Conservation (phyloP, 2,113 vertebrate species). For the Monarcha castaneiventris region DNA sequence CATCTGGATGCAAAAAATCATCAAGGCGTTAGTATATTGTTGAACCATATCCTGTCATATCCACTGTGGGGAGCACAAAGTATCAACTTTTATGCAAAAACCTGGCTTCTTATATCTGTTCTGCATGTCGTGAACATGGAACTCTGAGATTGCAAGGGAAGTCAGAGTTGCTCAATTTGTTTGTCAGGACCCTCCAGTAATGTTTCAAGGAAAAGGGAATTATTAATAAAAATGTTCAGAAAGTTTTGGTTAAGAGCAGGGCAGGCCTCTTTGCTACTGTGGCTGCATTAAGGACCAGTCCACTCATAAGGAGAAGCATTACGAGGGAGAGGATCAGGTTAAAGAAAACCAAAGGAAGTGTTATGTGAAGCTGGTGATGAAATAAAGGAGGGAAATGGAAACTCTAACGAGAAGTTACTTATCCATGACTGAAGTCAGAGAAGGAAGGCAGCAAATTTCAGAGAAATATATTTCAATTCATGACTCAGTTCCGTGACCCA, state of each 20-base stretch:
- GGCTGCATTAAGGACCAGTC: not conserved
- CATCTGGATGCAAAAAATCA: constrained; percentile 7
- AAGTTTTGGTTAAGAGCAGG: not conserved
- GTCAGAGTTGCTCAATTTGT: not conserved
- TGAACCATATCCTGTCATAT: not conserved
- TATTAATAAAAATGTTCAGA: not conserved
- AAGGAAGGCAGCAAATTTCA: not conserved
- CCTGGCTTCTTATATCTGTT: not conserved
- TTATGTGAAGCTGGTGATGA: not conserved
- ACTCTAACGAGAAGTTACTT: not conserved
- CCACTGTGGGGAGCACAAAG: not conserved
- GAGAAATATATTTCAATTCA: not conserved
- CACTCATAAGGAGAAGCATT: not conserved
- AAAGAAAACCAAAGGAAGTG: not conserved
- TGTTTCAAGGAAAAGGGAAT: not conserved
- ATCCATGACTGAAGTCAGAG: not conserved
- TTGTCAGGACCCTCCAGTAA: not conserved
- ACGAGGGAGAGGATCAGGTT: not conserved
- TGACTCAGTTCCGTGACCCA: not conserved
- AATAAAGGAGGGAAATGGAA: not conserved
- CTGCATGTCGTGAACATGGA: not conserved
- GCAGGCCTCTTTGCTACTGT: not conserved
- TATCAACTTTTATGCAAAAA: not conserved
- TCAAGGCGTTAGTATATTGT: not conserved
- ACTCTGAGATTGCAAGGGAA: not conserved